Percentiles rank a stretch among this genome's conserved stretches.
phyloP scores from a whole-genome alignment of 2,113 vertebrate species.

The Lophius piscatorius region DNA sequence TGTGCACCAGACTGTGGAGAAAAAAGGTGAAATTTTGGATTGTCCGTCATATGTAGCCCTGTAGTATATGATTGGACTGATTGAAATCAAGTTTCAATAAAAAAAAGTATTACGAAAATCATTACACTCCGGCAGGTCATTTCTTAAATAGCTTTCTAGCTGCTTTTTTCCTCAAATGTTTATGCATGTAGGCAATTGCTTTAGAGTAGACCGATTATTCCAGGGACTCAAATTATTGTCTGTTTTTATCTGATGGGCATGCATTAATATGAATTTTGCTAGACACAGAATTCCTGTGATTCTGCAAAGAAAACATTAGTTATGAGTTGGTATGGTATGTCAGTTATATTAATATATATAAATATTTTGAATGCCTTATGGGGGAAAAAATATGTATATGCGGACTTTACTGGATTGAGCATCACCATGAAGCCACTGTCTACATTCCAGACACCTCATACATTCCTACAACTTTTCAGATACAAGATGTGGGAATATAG shows the following conservation, averaged over 20 bases:
- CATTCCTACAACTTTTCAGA: too few relatives aligned
- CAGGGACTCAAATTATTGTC: not conserved
- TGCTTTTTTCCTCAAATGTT: not conserved
- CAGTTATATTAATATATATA: too few relatives aligned
- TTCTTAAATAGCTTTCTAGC: not conserved
- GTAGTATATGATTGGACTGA: too few relatives aligned
- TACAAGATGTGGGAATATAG: not conserved
- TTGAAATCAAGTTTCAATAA: too few relatives aligned
- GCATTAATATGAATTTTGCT: not conserved
- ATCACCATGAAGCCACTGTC: not conserved
- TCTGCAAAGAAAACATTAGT: not conserved
- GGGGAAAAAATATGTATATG: slow-evolving; percentile 5
- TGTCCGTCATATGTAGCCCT: not conserved
- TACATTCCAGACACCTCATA: slow-evolving; percentile 7
- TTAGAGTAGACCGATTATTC: not conserved
- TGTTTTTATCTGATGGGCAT: not conserved
- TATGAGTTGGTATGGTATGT: too few relatives aligned
- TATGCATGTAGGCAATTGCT: not conserved
- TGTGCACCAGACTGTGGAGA: not conserved
- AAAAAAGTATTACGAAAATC: too few relatives aligned
- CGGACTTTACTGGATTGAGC: not conserved
- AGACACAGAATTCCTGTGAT: not conserved
- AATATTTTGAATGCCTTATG: too few relatives aligned
- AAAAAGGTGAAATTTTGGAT: slow-evolving; percentile 1
- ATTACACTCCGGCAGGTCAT: not conserved